These are phyloP conservation scores for Diadromus collaris DNA, from an alignment of 2,888 invertebrate species.

Conservation along the genomic window DNA sequence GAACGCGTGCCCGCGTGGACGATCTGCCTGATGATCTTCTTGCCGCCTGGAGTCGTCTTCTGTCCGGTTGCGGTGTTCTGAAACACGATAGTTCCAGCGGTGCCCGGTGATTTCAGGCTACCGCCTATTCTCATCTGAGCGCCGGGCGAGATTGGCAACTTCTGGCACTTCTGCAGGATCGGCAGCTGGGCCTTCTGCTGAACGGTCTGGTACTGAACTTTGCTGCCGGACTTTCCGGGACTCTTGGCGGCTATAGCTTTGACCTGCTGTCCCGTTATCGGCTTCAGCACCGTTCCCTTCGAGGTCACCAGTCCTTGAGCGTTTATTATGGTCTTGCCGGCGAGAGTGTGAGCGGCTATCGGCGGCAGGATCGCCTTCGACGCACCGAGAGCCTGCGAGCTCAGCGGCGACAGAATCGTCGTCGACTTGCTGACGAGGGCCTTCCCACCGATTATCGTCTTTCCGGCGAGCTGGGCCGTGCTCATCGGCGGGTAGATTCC, in stretches of 20 bases:
- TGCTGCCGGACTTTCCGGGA: slow-evolving; percentile 63
- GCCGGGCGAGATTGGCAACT: slow-evolving; percentile 71
- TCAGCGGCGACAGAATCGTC: slow-evolving; percentile 67
- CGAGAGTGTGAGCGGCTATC: slow-evolving; percentile 68
- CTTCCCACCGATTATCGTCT: slow-evolving; percentile 72
- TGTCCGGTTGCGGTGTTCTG: slow-evolving; percentile 66
- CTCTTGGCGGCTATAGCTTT: slow-evolving; percentile 77
- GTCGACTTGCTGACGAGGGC: slow-evolving; percentile 70
- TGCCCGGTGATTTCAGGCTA: slow-evolving; percentile 76
- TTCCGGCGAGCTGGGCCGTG: slow-evolving; percentile 68
- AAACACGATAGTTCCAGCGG: slow-evolving; percentile 73
- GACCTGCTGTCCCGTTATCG: slow-evolving; percentile 78
- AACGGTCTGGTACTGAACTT: slow-evolving; percentile 74
- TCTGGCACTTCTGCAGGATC: slow-evolving; percentile 78
- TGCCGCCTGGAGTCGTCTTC: slow-evolving; percentile 65
- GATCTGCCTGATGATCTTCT: slow-evolving; percentile 68
- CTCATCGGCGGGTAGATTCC: slow-evolving; percentile 73
- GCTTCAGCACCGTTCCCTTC: slow-evolving; percentile 76
- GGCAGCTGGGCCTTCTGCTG: slow-evolving; percentile 72
- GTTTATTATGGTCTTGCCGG: slow-evolving; percentile 70
- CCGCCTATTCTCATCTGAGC: slow-evolving; percentile 72
- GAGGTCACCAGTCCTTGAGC: slow-evolving; percentile 70
- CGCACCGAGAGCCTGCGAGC: slow-evolving; percentile 66
- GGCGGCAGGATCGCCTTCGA: slow-evolving; percentile 72
- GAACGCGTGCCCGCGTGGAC: slow-evolving; percentile 61